Base-by-base conservation (phyloP, 2,888 invertebrate genomes). In the Sinhomidia bicolor region DNA sequence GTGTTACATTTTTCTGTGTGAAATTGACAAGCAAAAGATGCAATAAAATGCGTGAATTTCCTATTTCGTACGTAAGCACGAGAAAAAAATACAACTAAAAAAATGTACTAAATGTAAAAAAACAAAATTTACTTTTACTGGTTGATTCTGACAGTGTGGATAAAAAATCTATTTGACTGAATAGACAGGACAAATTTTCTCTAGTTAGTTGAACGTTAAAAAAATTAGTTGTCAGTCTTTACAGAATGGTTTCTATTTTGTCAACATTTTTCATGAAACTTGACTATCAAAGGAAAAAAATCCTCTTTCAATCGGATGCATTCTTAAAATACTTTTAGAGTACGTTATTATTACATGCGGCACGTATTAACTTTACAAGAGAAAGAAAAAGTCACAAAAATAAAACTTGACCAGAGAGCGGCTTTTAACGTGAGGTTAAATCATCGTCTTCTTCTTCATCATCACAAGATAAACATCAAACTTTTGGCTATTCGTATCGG, bases 311-410 rank as follows among this genome's bases (percentile, higher is more conserved):
- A 51, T 51, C 3, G 4, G 5, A 54, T 54, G 54, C 54, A 54
- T 54, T 54, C 54, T 17, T 1, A 5, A 54, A 54, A 54, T 54
- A 17, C n/a, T n/a, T 54, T 17, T 26, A 9, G 10, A 23, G 20
- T 60, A 26, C 60, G 23, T 60, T 57, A 57, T 17, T n/a, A n/a
- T n/a, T n/a, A n/a, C 14, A n/a, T 36, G 65, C 65, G 65, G 65
- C 32, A 32, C 17, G n/a, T 7, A 36, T 65, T n/a, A 65, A n/a
- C n/a, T n/a, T n/a, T n/a, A n/a, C n/a, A n/a, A n/a, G 36, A 65
- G 36, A 0, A 71, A 32, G 32, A 32, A 65, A 65, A 41, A 44
- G 41, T 76, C 26, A 51, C 81, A 57, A 36, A 68, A 81, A 47
- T 32, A 68, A 65, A 57, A 68, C 10, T 7, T 81, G 44, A 54